Base-by-base conservation (phyloP, 2,888 invertebrate genomes). In the Acleris sparsana region DNA sequence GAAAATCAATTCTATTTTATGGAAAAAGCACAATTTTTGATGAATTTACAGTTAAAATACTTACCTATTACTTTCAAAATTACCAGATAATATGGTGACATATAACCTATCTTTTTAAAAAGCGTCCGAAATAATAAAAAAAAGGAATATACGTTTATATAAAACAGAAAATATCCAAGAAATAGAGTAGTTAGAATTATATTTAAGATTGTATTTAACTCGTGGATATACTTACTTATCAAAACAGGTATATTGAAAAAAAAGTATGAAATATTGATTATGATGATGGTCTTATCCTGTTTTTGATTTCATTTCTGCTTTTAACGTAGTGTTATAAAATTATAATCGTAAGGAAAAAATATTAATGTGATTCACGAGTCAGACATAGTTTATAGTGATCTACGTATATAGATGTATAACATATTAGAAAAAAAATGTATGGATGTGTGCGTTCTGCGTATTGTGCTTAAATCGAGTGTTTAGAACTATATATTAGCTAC, bases 301-400 rank as follows among this genome's bases (percentile, higher is more conserved):
- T 60, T 64, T 60, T 65, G 25, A 44, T 60, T 66, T 62, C 61
- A 25, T 16, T 20, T 57, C 66, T 22, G 60, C 61, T 61, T 66
- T 39, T 51, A 53, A 46, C 46, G 56, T 59, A 53, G 46, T 61
- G 55, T 65, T 52, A 33, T 13, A 53, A 62, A 57, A 73, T 69
- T 69, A 70, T 79, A 76, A 78, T 76, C 71, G 67, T 80, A 80
- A 78, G 77, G 72, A 63, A 78, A 65, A 80, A 78, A 83, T 80
- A 73, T 74, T 76, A 87, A 87, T 87, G 87, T 87, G 87, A 87
- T 87, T 87, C 87, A 85, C 83, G 83, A 79, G 77, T 79, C 83
- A 65, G 51, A 84, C 84, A 82, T 75, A 77, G 3, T 74, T 82
- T 74, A 76, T 74, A 74, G 75, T 74, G 62, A 78, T 72, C 67